Conservation (phyloP, 2,113 vertebrate species). For the Hydropotes inermis region DNA sequence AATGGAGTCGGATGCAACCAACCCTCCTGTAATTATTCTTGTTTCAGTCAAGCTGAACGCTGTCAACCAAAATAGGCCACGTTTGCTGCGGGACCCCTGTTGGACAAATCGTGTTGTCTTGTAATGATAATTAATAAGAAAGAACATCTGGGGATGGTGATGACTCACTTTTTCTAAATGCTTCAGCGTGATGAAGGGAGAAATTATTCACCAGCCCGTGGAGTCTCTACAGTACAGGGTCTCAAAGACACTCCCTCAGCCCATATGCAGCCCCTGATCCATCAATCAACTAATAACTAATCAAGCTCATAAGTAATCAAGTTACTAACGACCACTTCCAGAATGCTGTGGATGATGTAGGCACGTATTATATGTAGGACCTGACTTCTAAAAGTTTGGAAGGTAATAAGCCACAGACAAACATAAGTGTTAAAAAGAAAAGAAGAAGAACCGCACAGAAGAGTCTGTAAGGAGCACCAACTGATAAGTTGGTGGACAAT, state of each 20-base stretch:
- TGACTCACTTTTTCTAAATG: constrained; percentile 48
- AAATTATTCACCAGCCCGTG: neutral
- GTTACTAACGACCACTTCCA: neutral
- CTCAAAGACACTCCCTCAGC: neutral
- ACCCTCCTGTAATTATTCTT: neutral
- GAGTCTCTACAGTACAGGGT: neutral
- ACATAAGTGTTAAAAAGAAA: neutral
- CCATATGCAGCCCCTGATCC: neutral
- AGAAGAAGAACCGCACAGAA: neutral
- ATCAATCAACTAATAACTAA: neutral
- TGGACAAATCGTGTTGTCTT: neutral
- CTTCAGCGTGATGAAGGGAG: neutral
- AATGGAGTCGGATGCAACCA: neutral
- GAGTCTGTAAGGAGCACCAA: neutral
- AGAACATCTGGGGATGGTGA: constrained; percentile 27
- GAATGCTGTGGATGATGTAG: neutral
- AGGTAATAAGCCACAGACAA: neutral
- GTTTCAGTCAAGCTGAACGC: neutral
- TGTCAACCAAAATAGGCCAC: neutral
- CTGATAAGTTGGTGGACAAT: neutral
- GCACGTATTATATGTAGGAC: neutral
- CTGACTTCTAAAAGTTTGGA: neutral
- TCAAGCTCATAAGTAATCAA: neutral
- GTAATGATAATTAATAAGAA: constrained; percentile 39
- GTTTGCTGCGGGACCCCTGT: neutral